A percentile compares a stretch with the other conserved stretches of the same genome.
phyloP scores from a whole-genome alignment of 1,140 invertebrate species.

The Brachionus plicatilis region DNA sequence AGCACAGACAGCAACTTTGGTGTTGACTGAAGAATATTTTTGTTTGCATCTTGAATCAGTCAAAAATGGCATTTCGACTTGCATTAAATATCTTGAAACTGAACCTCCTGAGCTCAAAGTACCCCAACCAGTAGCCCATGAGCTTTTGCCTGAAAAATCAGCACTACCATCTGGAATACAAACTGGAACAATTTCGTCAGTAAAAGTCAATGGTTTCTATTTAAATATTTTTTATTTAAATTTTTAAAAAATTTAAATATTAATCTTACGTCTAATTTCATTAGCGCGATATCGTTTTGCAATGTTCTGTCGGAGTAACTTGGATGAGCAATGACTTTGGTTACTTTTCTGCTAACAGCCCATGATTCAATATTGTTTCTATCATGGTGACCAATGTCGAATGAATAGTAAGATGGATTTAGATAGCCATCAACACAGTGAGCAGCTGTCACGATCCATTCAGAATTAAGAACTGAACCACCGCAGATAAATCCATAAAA shows the following conservation, averaged over 20 bases:
- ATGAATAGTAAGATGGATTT: slow-evolving; percentile 3
- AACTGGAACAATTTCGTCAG: slow-evolving; percentile 24
- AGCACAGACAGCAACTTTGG: neutral
- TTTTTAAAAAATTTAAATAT: neutral
- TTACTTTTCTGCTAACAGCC: slow-evolving; percentile 7
- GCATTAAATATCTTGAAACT: slow-evolving; percentile 28
- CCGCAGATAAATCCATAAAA: slow-evolving; percentile 43
- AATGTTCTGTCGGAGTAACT: neutral
- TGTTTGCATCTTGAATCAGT: neutral
- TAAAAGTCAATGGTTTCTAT: neutral
- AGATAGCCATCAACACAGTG: slow-evolving; percentile 57
- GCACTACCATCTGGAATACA: slow-evolving; percentile 21
- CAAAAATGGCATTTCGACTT: slow-evolving; percentile 35
- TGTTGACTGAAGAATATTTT: slow-evolving; percentile 26
- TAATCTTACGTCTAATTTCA: slow-evolving; percentile 32
- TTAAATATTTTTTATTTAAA: neutral
- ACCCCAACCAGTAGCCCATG: slow-evolving; percentile 39
- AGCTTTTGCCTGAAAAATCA: neutral
- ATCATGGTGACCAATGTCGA: slow-evolving; percentile 36
- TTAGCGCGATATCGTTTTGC: slow-evolving; percentile 34
- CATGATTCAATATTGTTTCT: neutral
- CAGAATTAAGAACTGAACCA: slow-evolving; percentile 61
- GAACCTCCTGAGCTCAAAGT: slow-evolving; percentile 4
- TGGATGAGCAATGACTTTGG: neutral
- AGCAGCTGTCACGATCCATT: slow-evolving; percentile 65